Percentiles rank a stretch among this genome's conserved stretches.
Conservation (phyloP, 1,140 invertebrate species). For the Neodiprion virginianus region DNA sequence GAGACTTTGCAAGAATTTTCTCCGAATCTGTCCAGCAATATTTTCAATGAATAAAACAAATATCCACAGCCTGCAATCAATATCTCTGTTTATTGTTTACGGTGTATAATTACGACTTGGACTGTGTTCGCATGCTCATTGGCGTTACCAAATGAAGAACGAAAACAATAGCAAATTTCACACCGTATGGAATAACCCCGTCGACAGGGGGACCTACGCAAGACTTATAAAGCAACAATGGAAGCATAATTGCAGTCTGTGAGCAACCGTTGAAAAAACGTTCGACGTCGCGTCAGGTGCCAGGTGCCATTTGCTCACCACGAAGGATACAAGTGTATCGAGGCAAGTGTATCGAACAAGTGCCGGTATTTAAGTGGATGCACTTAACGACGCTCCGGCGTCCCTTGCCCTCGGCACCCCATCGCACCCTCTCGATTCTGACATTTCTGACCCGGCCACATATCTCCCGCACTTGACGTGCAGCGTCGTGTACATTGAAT, state of each 20-base stretch:
- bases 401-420: neutral
- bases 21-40: too few relatives aligned
- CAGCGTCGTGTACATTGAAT: neutral
- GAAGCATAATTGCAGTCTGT: neutral
- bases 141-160: too few relatives aligned
- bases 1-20: too few relatives aligned
- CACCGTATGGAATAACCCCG: too few relatives aligned
- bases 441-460: neutral
- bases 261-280: neutral
- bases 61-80: too few relatives aligned
- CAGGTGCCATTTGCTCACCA: neutral
- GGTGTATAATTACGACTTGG: too few relatives aligned
- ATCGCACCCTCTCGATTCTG: neutral
- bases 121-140: too few relatives aligned
- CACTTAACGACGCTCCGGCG: neutral
- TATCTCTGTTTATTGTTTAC: too few relatives aligned
- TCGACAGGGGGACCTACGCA: neutral
- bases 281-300: neutral
- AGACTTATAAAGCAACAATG: neutral
- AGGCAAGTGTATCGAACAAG: constrained; percentile 5
- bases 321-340: neutral
- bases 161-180: too few relatives aligned
- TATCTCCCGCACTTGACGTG: neutral
- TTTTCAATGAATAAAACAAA: too few relatives aligned
- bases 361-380: neutral